phyloP scores from a whole-genome alignment of 2,113 vertebrate species.

The Clinocottus analis region DNA sequence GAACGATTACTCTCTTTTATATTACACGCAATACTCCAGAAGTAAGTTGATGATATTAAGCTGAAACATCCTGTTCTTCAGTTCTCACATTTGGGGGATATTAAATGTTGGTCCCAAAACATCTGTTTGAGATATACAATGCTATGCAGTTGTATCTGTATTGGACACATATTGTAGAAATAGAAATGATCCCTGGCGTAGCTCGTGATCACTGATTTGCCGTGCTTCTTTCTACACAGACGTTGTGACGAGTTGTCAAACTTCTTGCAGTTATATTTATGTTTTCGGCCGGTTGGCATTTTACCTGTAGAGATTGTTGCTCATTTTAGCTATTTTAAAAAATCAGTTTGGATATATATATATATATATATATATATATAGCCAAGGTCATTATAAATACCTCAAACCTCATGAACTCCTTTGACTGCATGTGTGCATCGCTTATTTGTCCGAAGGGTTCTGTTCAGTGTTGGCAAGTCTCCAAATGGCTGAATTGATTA shows the following conservation, averaged over 20 bases:
- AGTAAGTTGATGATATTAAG: slow-evolving; percentile 27
- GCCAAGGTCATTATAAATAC: neutral
- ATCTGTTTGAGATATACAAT: slow-evolving; percentile 74
- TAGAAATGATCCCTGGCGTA: slow-evolving; percentile 41
- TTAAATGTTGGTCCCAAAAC: slow-evolving; percentile 41
- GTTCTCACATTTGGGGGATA: slow-evolving; percentile 47
- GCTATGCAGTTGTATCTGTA: slow-evolving; percentile 66
- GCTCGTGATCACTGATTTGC: slow-evolving; percentile 28
- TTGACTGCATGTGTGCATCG: slow-evolving; percentile 8
- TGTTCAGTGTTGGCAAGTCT: neutral
- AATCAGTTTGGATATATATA: too few relatives aligned
- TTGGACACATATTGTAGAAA: slow-evolving; percentile 54
- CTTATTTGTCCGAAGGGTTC: slow-evolving; percentile 13
- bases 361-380: too few relatives aligned
- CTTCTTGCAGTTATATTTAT: neutral
- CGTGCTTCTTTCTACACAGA: slow-evolving; percentile 28
- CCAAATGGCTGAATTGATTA: neutral
- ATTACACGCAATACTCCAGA: neutral
- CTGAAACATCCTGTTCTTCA: neutral
- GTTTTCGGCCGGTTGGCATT: neutral
- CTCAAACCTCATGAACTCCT: neutral
- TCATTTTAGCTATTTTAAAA: neutral
- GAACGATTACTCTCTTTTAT: neutral
- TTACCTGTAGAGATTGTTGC: slow-evolving; percentile 7
- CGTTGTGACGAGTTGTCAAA: neutral